Conservation (phyloP, 2,888 invertebrate genomes). For the Yponomeuta cagnagella region DNA sequence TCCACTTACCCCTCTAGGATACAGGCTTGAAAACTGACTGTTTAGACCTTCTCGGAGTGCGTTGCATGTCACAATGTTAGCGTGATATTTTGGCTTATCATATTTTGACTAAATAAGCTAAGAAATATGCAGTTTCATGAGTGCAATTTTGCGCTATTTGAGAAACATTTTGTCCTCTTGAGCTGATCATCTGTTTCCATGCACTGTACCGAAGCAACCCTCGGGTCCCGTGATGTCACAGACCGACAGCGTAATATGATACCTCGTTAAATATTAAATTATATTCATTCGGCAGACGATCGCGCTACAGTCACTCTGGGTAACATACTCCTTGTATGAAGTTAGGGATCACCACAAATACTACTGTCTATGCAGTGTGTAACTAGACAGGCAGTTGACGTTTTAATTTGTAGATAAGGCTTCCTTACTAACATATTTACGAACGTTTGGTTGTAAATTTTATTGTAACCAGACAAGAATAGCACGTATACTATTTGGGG, state of each 20-base stretch:
- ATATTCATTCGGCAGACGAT: neutral
- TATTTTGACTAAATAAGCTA: too few relatives aligned
- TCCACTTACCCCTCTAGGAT: too few relatives aligned
- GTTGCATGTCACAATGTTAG: too few relatives aligned
- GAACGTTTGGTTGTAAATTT: too few relatives aligned
- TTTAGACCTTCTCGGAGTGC: too few relatives aligned
- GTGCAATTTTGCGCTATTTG: too few relatives aligned
- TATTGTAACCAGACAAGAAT: too few relatives aligned
- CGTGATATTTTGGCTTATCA: too few relatives aligned
- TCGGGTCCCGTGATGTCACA: neutral
- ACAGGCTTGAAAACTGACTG: too few relatives aligned
- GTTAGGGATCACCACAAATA: neutral
- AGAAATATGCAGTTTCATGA: too few relatives aligned
- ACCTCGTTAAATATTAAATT: slow-evolving; percentile 2
- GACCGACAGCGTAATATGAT: neutral
- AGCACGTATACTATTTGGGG: too few relatives aligned
- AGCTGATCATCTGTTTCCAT: neutral
- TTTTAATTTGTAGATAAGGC: neutral
- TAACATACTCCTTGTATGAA: neutral
- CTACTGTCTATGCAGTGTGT: neutral
- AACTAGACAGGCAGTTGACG: neutral
- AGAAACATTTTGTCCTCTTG: neutral
- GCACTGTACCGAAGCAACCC: neutral
- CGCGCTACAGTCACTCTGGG: neutral
- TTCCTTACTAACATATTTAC: too few relatives aligned